A percentile compares a stretch with the other conserved stretches of the same genome.
Evolutionary conservation across 2,797 vertebrate genomes (phyloP).

Genomic region (Aeoliscus strigatus): DNA sequence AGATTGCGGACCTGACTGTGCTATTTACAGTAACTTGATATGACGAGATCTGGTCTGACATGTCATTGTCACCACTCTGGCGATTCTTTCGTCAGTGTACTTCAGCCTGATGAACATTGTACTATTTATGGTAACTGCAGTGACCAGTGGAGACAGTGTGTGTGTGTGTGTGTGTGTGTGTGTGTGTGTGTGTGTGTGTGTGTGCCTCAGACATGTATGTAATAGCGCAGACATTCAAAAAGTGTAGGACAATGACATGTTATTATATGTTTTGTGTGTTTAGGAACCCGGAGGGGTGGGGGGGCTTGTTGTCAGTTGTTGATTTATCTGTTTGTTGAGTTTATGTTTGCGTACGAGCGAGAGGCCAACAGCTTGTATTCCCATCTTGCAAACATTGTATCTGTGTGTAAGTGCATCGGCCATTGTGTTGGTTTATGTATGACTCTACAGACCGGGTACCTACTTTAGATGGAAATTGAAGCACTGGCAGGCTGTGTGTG

Average conservation of each 20-base stretch:
- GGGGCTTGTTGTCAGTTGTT: slow-evolving; percentile 3
- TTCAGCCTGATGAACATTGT: slow-evolving; percentile 12
- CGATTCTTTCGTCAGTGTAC: slow-evolving; percentile 33
- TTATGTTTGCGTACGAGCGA: not conserved
- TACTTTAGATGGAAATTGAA: slow-evolving; percentile 39
- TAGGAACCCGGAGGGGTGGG: slow-evolving; percentile 1
- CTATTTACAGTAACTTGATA: slow-evolving; percentile 32
- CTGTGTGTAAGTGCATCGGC: slow-evolving; percentile 15
- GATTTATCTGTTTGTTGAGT: slow-evolving; percentile 18
- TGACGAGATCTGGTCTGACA: slow-evolving; percentile 45
- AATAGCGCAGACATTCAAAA: slow-evolving; percentile 2
- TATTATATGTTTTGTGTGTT: not conserved
- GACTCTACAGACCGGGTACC: slow-evolving; percentile 9
- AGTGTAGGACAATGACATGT: slow-evolving; percentile 15
- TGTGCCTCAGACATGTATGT: slow-evolving; percentile 7
- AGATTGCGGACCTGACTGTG: too few relatives aligned
- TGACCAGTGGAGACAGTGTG: slow-evolving; percentile 34
- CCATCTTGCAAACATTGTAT: slow-evolving; percentile 5
- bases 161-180: slow-evolving; percentile 1
- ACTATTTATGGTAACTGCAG: slow-evolving; percentile 40
- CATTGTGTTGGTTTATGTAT: slow-evolving; percentile 32
- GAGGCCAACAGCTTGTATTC: slow-evolving; percentile 7
- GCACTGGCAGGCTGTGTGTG: not conserved
- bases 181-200: not conserved
- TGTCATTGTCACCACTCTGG: slow-evolving; percentile 30